These are phyloP conservation scores for Scaptomyza parva DNA, from an alignment of 2,888 invertebrate genomes.

Conservation along the genomic window DNA sequence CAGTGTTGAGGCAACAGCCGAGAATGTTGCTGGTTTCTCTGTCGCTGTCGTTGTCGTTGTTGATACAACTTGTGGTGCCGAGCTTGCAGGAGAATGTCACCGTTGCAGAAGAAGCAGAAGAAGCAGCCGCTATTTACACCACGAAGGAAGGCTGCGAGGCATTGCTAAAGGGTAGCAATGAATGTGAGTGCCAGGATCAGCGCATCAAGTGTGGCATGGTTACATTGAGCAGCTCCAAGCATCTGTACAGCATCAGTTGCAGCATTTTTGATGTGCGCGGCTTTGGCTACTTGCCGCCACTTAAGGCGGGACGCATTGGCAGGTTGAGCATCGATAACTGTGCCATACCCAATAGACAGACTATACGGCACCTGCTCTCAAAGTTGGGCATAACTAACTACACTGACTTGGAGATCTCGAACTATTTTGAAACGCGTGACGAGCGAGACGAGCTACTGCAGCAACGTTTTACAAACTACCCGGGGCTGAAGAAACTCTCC, in stretches of 20 bases:
- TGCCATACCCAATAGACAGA: constrained; percentile 61
- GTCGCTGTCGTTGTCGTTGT: constrained; percentile 10
- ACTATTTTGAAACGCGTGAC: constrained; percentile 61
- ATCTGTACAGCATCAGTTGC: constrained; percentile 58
- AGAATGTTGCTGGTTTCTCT: constrained; percentile 50
- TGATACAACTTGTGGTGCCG: constrained; percentile 28
- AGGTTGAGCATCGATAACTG: constrained; percentile 58
- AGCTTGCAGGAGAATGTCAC: constrained; percentile 52
- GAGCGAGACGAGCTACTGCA: constrained; percentile 62
- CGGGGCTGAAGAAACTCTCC: constrained; percentile 48
- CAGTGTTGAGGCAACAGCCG: constrained; percentile 11
- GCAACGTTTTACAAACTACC: constrained; percentile 63
- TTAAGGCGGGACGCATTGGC: constrained; percentile 57
- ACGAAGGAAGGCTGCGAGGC: constrained; percentile 62
- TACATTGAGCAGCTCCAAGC: constrained; percentile 51
- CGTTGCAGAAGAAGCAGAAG: constrained; percentile 10
- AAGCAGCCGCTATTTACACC: constrained; percentile 38
- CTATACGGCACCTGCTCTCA: constrained; percentile 48
- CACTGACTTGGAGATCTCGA: constrained; percentile 57
- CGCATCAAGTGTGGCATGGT: constrained; percentile 69
- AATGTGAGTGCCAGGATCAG: constrained; percentile 67
- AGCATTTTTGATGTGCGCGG: constrained; percentile 65
- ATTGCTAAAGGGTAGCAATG: constrained; percentile 51
- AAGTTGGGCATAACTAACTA: constrained; percentile 64
- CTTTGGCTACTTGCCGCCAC: constrained; percentile 62